Evolutionary conservation across 2,797 vertebrate genomes (phyloP).

Genomic region (Sebastes cheni): DNA sequence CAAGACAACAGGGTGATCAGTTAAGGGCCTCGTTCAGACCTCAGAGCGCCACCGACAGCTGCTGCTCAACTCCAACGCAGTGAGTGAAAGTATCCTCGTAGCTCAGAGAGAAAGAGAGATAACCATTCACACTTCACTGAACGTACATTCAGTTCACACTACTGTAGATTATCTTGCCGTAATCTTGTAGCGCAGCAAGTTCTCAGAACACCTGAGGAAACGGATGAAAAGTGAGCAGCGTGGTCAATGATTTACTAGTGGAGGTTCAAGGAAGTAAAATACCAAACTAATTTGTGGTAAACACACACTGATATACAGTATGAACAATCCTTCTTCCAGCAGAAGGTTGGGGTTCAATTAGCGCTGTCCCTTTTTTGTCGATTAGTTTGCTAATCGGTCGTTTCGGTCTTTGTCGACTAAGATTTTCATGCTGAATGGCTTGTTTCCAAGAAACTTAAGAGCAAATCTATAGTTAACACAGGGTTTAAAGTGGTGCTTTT

Average conservation of each 20-base stretch:
- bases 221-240: not conserved
- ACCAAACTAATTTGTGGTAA: not conserved
- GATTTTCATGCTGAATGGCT: too few species aligned
- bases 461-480: fast-evolving
- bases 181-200: not conserved
- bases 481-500: too few species aligned
- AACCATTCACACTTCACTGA: not conserved
- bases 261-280: constrained; percentile 5
- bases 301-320: not conserved
- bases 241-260: not conserved
- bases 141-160: not conserved
- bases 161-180: not conserved
- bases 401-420: too few species aligned
- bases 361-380: fast-evolving
- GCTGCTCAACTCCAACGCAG: not conserved
- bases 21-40: constrained; percentile 9
- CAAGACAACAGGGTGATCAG: constrained; percentile 26
- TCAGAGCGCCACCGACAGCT: constrained; percentile 5
- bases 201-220: not conserved
- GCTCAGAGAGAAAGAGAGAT: not conserved
- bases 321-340: not conserved
- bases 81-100: not conserved
- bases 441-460: too few species aligned
- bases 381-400: fast-evolving
- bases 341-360: not conserved